These are phyloP conservation scores for Nemotelus pantherinus DNA, from an alignment of 2,888 invertebrate species.

Conservation along the genomic window DNA sequence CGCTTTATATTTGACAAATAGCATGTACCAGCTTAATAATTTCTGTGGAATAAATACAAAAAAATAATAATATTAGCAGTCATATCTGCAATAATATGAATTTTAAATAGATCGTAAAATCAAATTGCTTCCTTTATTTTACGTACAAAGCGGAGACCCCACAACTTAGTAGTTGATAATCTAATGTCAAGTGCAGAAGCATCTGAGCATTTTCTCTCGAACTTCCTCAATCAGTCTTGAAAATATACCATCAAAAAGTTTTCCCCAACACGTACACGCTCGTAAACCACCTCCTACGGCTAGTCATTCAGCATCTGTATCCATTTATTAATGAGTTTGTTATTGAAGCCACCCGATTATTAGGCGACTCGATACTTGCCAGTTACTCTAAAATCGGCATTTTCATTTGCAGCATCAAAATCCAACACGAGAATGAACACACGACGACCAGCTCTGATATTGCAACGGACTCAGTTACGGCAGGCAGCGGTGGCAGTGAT, in stretches of 20 bases:
- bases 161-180: background rate
- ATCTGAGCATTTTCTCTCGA: conserved; percentile 2
- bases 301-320: conserved; percentile 9
- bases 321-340: conserved; percentile 34
- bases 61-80: too few species aligned
- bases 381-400: background rate
- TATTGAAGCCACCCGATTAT: conserved; percentile 27
- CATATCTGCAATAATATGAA: background rate
- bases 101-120: background rate
- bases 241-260: background rate
- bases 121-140: background rate
- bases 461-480: conserved; percentile 32
- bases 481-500: background rate
- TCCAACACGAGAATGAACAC: conserved; percentile 19
- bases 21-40: too few species aligned
- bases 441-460: conserved; percentile 25
- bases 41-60: too few species aligned
- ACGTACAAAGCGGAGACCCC: background rate
- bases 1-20: too few species aligned
- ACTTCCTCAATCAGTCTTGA: background rate
- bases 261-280: background rate
- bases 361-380: background rate
- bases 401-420: conserved; percentile 41
- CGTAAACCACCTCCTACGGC: conserved; percentile 2
- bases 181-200: conserved; percentile 20